Evolutionary conservation across 2,797 vertebrate species (phyloP).

Genomic region (Falco rusticolus): DNA sequence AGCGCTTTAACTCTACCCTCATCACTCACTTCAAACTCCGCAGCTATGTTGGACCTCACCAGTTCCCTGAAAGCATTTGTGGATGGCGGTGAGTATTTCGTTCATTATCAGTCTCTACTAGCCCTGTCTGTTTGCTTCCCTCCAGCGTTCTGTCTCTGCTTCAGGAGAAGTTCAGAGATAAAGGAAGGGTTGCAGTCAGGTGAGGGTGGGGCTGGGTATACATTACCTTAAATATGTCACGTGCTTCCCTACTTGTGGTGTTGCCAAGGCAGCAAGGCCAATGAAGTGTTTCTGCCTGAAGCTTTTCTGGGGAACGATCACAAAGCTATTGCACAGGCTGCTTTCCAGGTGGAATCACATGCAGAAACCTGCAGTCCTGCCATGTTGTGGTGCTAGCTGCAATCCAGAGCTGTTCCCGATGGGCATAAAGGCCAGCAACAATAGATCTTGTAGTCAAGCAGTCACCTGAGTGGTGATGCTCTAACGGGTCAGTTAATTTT

Average conservation of each 20-base stretch:
- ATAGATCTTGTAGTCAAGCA: background rate
- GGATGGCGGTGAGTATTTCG: conserved; percentile 83
- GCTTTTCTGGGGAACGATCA: conserved; percentile 42
- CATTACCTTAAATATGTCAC: conserved; percentile 49
- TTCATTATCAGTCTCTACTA: background rate
- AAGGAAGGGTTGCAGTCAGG: conserved; percentile 60
- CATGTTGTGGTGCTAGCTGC: background rate
- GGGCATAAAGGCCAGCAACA: background rate
- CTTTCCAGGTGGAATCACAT: conserved; percentile 43
- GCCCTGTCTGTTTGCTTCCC: background rate
- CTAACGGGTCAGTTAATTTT: background rate
- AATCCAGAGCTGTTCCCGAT: background rate
- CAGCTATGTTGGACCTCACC: conserved; percentile 85
- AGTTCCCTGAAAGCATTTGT: conserved; percentile 85
- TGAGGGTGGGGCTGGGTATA: conserved; percentile 44
- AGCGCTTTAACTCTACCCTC: conserved; percentile 81
- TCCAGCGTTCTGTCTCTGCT: background rate
- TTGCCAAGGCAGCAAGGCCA: conserved; percentile 62
- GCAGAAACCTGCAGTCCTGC: conserved; percentile 44
- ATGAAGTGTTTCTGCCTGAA: conserved; percentile 38
- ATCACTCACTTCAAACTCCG: conserved; percentile 78
- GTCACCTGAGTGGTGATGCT: background rate
- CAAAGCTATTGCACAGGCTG: background rate
- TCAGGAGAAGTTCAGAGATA: conserved; percentile 24
- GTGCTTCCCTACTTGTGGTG: conserved; percentile 24